A percentile compares a stretch with the other conserved stretches of the same genome.
These are phyloP conservation scores for Pheosia tremula DNA, from an alignment of 2,888 invertebrate species.

Conservation along the genomic window DNA sequence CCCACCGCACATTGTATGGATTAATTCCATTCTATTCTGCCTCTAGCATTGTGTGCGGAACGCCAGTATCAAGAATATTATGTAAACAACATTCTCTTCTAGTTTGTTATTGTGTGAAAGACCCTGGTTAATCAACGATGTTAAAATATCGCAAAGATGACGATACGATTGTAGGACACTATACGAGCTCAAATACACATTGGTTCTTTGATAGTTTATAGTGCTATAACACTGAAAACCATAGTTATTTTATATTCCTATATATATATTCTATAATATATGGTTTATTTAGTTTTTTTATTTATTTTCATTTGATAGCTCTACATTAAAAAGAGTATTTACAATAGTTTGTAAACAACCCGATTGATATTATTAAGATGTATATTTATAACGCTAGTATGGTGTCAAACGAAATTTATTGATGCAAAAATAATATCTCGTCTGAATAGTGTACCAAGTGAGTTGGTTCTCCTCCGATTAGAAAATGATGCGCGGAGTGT, in stretches of 20 bases:
- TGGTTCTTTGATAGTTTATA: no score
- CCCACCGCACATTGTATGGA: not conserved
- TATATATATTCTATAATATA: no score
- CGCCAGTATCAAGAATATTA: not conserved
- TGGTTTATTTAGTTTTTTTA: no score
- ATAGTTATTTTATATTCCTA: no score
- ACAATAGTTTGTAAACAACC: no score
- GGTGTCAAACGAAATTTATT: constrained; percentile 4
- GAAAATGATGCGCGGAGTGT: constrained; percentile 58
- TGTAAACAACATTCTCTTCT: not conserved
- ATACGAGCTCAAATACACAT: no score
- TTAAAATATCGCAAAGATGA: not conserved
- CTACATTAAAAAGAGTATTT: no score
- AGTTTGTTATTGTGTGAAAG: not conserved
- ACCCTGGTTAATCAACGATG: not conserved
- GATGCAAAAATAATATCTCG: constrained; percentile 9
- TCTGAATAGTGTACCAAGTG: constrained; percentile 13
- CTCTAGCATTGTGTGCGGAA: not conserved
- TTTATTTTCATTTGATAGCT: no score
- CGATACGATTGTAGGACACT: no score
- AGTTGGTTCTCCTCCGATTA: constrained; percentile 13
- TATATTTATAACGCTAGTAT: not conserved
- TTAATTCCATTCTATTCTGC: not conserved
- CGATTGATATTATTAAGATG: not conserved
- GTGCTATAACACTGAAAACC: no score